Percentiles rank a stretch among this genome's conserved stretches.
Conservation (phyloP, 2,113 vertebrate genomes). For the Cisticola juncidis region DNA sequence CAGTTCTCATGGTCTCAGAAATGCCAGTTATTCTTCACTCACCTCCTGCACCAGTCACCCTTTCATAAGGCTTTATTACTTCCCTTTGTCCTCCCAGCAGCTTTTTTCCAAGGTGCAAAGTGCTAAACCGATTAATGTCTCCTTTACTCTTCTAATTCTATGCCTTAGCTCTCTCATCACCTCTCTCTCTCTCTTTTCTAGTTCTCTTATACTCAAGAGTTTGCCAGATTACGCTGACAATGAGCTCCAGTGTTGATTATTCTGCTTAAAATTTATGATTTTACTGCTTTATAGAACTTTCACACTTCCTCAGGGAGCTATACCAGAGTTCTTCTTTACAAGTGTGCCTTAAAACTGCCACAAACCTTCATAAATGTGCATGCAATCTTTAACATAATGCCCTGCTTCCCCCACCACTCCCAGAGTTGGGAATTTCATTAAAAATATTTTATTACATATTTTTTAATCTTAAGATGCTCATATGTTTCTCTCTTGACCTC, state of each 20-base stretch:
- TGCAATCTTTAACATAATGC: not conserved
- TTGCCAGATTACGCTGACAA: not conserved
- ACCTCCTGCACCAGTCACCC: not conserved
- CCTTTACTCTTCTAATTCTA: not conserved
- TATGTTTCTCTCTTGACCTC: not conserved
- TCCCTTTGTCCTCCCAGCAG: not conserved
- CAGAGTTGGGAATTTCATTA: not conserved
- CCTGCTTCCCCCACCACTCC: not conserved
- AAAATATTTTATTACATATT: not conserved
- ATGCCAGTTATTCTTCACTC: not conserved
- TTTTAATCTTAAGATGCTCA: not conserved
- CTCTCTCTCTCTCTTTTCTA: not conserved
- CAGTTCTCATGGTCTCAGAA: not conserved
- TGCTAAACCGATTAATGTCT: not conserved
- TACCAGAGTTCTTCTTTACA: not conserved
- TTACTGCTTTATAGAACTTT: not conserved
- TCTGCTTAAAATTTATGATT: not conserved
- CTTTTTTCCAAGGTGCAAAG: not conserved
- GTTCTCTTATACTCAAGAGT: not conserved
- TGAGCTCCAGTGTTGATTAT: not conserved
- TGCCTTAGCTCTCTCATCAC: not conserved
- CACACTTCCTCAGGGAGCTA: not conserved
- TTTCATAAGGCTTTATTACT: not conserved
- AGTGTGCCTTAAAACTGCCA: not conserved
- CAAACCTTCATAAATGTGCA: not conserved